Evolutionary conservation across 1,140 invertebrate genomes (phyloP).

Genomic region (Camponotus pennsylvanicus): DNA sequence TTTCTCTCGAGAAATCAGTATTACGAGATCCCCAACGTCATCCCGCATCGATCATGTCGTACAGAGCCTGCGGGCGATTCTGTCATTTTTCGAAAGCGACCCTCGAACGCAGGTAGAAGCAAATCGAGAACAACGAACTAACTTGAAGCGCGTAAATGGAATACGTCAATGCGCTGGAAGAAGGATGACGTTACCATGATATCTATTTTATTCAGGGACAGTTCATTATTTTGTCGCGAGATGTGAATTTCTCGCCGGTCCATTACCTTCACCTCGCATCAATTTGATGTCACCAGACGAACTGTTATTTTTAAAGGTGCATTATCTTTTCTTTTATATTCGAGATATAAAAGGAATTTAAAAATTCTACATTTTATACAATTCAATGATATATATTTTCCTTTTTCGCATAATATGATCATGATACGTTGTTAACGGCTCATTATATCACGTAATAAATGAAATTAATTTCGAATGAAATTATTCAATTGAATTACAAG

Average conservation of each 20-base stretch:
- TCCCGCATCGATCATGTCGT: conserved; percentile 47
- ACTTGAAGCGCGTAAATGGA: conserved; percentile 67
- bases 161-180: conserved; percentile 63
- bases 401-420: not conserved
- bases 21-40: not conserved
- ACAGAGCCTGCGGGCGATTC: conserved; percentile 16
- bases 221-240: conserved; percentile 54
- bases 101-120: conserved; percentile 15
- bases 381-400: not conserved
- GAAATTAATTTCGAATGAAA: no score
- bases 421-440: no score
- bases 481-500: no score
- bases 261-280: conserved; percentile 17
- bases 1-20: conserved; percentile 18
- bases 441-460: not conserved
- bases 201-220: conserved; percentile 69
- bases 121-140: conserved; percentile 42
- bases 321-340: not conserved
- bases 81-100: conserved; percentile 46
- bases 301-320: not conserved
- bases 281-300: conserved; percentile 4
- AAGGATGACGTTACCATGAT: conserved; percentile 69
- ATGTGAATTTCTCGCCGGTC: not conserved
- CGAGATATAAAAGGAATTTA: not conserved
- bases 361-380: not conserved